Evolutionary conservation across 2,797 vertebrate genomes (phyloP).

Genomic region (Cyclura pinguis): DNA sequence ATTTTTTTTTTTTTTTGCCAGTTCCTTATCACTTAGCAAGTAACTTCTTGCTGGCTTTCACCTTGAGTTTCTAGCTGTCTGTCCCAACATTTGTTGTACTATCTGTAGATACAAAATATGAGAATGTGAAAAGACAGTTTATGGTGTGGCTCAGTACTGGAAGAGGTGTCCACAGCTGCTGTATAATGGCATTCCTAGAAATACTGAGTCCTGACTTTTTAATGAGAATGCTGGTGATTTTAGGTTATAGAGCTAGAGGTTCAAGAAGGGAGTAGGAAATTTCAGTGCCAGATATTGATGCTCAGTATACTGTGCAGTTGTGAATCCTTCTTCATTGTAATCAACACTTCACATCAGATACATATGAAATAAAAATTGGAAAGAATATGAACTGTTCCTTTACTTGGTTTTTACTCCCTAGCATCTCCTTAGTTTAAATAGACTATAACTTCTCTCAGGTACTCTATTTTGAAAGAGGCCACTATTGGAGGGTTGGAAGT

Average conservation of each 20-base stretch:
- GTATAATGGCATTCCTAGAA: background rate
- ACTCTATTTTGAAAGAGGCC: background rate
- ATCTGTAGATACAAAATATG: background rate
- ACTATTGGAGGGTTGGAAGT: background rate
- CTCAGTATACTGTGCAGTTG: background rate
- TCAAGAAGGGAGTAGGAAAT: background rate
- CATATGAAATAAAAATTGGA: background rate
- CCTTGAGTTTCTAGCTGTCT: background rate
- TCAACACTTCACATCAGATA: background rate
- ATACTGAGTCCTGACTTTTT: background rate
- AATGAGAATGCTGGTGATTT: background rate
- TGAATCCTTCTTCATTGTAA: background rate
- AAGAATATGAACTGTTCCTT: background rate
- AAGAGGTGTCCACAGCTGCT: background rate
- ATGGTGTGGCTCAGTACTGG: background rate
- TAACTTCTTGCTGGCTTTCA: background rate
- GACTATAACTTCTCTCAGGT: background rate
- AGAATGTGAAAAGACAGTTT: background rate
- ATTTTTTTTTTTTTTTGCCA: background rate
- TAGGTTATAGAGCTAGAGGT: background rate
- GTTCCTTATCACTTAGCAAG: background rate
- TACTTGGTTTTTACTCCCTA: rapidly evolving
- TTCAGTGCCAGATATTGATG: background rate
- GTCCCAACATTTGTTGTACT: background rate
- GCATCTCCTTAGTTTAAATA: rapidly evolving